Evolutionary conservation across 1,140 invertebrate species (phyloP), one percentile per base, ranked within the genome.

Genomic region (Cephus cinctus): DNA sequence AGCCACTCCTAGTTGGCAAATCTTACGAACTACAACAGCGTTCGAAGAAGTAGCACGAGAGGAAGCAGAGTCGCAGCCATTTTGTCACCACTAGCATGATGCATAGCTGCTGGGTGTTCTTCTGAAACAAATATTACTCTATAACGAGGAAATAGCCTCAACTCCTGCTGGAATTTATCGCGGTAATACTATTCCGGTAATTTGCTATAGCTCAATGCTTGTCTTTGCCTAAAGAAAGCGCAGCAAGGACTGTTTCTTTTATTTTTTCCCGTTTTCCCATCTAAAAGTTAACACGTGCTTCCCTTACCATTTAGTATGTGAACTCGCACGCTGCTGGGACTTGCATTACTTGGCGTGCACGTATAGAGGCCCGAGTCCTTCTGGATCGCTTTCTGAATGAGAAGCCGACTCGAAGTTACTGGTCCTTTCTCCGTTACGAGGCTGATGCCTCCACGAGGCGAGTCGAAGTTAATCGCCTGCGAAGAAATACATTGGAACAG

Each of bases 291-390:
- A 32, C 19, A 36, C 20, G 19, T 38, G 40, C 43, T 56, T 47
- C 19, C 66, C 79, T 85, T 81, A 92, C 90, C 89, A 73, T 90
- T 88, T 47, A 92, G 78, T 55, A 93, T 88, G 65, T 91, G 88
- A 36, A 93, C 88, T 53, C 86, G 81, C 16, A 89, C 85, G 47
- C 81, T 81, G 38, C 83, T 83, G 2, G 86, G 78, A 51, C 87
- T 87, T 31, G 88, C 88, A 69, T 92, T 92, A 57, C 86, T 89
- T 12, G 90, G 89, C 16, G 84, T 79, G 71, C 89, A 92, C 3
- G 83, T 87, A 65, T 88, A 88, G 23, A 85, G 73, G 11, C 89
- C 89, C 0, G 88, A 89, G 60, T 91, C 86, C 22, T 79, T 71
- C 14, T 83, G 81, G 31, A 82, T 81, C n/a, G 87, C 87, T 62